Conservation (phyloP, 2,888 invertebrate genomes). For the Portevinia maculata region DNA sequence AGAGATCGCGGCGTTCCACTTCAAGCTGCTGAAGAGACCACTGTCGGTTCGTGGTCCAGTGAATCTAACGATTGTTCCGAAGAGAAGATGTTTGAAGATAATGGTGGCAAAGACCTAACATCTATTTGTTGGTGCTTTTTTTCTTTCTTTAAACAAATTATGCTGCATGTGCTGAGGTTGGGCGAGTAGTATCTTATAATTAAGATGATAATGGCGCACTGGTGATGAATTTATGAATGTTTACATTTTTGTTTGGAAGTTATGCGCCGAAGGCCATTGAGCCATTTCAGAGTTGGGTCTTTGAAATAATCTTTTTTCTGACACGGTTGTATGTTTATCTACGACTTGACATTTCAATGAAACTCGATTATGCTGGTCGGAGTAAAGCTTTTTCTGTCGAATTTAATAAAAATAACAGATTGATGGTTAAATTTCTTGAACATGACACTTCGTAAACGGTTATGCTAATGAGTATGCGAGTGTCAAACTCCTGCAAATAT, state of each 20-base stretch:
- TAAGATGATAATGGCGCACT: slow-evolving; percentile 49
- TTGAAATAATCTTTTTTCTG: not conserved
- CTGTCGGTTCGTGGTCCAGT: slow-evolving; percentile 63
- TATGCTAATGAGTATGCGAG: too few species aligned
- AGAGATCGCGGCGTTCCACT: slow-evolving; percentile 42
- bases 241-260: slow-evolving; percentile 24
- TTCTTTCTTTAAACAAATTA: slow-evolving; percentile 56
- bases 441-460: too few species aligned
- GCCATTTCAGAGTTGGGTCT: not conserved
- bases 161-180: slow-evolving; percentile 5
- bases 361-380: slow-evolving; percentile 3
- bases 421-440: too few species aligned
- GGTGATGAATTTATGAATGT: slow-evolving; percentile 64
- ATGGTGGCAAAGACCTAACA: slow-evolving; percentile 17
- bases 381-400: not conserved
- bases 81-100: slow-evolving; percentile 48
- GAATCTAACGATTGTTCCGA: slow-evolving; percentile 35
- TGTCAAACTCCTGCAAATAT: too few species aligned
- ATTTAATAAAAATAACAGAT: too few species aligned
- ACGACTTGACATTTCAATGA: slow-evolving; percentile 39
- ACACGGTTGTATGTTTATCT: not conserved
- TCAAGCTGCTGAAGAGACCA: slow-evolving; percentile 51
- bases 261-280: slow-evolving; percentile 20
- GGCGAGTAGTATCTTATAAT: slow-evolving; percentile 41
- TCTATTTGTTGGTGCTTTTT: slow-evolving; percentile 17